These are phyloP conservation scores for Dolichallabes microphthalmus DNA, from an alignment of 2,113 vertebrate species.

Conservation along the genomic window DNA sequence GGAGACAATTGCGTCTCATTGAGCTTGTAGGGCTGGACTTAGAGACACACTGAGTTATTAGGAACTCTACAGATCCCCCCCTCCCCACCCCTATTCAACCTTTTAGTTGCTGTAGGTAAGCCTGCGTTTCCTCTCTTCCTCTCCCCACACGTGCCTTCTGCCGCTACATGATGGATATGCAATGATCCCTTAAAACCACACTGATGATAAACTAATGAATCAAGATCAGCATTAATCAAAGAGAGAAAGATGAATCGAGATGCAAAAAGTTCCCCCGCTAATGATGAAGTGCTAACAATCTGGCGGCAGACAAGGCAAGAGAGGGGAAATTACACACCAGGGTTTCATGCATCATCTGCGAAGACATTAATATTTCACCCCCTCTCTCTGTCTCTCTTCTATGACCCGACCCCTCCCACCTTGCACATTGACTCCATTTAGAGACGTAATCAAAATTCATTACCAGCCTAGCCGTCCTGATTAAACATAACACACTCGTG, in stretches of 20 bases:
- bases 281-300: conserved; percentile 99
- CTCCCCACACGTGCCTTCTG: conserved; percentile 39
- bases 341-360: conserved; percentile 99
- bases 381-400: conserved; percentile 32
- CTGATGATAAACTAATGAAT: conserved; percentile 98
- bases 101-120: background rate
- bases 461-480: conserved; percentile 94
- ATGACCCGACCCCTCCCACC: conserved; percentile 46
- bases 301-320: conserved; percentile 92
- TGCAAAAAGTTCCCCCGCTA: conserved; percentile 88
- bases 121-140: conserved; percentile 49
- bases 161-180: conserved; percentile 72
- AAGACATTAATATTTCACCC: conserved; percentile 94
- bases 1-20: conserved; percentile 63
- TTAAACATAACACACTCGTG: conserved; percentile 95
- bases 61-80: conserved; percentile 16
- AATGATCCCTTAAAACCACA: conserved; percentile 97
- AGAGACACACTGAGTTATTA: conserved; percentile 65
- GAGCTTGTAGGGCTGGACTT: conserved; percentile 56
- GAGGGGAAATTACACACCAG: conserved; percentile 92
- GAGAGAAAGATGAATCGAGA: conserved; percentile 93
- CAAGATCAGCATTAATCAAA: conserved; percentile 95
- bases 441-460: conserved; percentile 99
- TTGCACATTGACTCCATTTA: conserved; percentile 76
- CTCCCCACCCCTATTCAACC: conserved; percentile 47